Evolutionary conservation across 2,797 vertebrate species (phyloP).

Genomic region (Gambusia yucatana): DNA sequence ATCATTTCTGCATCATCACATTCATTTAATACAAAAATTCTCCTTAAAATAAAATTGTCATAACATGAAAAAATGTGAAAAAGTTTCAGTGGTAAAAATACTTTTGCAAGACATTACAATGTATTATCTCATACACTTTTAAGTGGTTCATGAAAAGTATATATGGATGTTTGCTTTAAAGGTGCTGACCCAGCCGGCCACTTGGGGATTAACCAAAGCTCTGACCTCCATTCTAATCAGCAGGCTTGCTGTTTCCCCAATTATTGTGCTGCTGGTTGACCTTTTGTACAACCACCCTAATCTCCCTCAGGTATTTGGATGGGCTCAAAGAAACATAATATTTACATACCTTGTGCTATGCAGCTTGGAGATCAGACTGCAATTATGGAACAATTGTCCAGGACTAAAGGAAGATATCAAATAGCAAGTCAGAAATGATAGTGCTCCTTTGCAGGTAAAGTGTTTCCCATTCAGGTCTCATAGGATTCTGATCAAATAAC

Average conservation of each 20-base stretch:
- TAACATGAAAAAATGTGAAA: not conserved
- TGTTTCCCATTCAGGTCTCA: constrained; percentile 51
- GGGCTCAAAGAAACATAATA: constrained; percentile 44
- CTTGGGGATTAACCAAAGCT: constrained; percentile 56
- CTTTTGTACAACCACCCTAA: constrained; percentile 52
- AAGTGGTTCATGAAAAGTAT: constrained; percentile 27
- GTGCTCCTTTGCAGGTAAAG: constrained; percentile 33
- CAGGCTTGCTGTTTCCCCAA: constrained; percentile 34
- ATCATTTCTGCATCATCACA: not conserved
- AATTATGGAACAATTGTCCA: constrained; percentile 53
- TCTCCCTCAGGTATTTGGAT: constrained; percentile 66
- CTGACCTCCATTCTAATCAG: constrained; percentile 70
- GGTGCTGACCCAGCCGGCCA: constrained; percentile 28
- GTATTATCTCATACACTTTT: constrained; percentile 23
- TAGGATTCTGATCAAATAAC: constrained; percentile 61
- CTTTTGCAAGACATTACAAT: not conserved
- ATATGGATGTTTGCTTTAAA: constrained; percentile 40
- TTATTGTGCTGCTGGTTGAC: constrained; percentile 45
- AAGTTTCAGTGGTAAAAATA: not conserved
- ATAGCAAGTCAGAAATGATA: constrained; percentile 42
- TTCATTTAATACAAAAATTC: not conserved
- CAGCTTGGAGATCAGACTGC: constrained; percentile 58
- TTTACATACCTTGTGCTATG: constrained; percentile 65
- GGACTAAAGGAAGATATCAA: constrained; percentile 54
- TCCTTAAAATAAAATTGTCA: too few relatives aligned